phyloP scores from a whole-genome alignment of 2,888 invertebrate genomes.

The Tiphia femorata region DNA sequence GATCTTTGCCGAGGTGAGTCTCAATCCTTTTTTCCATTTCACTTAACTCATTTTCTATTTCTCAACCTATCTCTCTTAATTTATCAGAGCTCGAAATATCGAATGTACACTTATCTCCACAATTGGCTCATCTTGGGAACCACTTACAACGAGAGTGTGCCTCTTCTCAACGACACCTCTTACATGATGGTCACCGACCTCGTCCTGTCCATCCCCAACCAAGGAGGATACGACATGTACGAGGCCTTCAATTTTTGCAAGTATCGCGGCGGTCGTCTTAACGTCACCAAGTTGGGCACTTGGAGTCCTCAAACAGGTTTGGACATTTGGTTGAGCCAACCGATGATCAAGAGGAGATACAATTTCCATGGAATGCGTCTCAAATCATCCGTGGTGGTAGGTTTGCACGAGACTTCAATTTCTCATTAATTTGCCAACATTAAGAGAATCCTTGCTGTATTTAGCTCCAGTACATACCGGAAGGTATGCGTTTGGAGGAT shows the following conservation, averaged over 20 bases:
- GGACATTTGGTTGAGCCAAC: constrained; percentile 39
- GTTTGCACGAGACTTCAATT: constrained; percentile 16
- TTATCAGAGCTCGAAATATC: constrained; percentile 38
- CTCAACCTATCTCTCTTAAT: no score
- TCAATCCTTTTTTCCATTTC: no score
- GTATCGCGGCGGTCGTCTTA: constrained; percentile 49
- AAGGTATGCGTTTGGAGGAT: constrained; percentile 42
- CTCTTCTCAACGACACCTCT: constrained; percentile 46
- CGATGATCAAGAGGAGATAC: constrained; percentile 45
- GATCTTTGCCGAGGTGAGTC: constrained; percentile 37
- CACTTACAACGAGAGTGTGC: constrained; percentile 31
- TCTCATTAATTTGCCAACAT: no score
- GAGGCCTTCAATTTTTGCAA: constrained; percentile 56
- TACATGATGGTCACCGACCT: constrained; percentile 53
- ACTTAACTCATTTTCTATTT: no score
- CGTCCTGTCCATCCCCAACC: constrained; percentile 36
- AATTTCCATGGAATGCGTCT: constrained; percentile 57
- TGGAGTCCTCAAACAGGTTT: constrained; percentile 44
- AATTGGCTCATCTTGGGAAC: constrained; percentile 53
- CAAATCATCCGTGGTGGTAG: constrained; percentile 50
- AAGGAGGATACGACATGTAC: constrained; percentile 39
- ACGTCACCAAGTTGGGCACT: constrained; percentile 48
- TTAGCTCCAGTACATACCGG: constrained; percentile 44
- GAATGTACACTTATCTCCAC: constrained; percentile 50
- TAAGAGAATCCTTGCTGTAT: not conserved